Evolutionary conservation across 2,888 invertebrate species (phyloP).

Genomic region (Sinentomon sp.): DNA sequence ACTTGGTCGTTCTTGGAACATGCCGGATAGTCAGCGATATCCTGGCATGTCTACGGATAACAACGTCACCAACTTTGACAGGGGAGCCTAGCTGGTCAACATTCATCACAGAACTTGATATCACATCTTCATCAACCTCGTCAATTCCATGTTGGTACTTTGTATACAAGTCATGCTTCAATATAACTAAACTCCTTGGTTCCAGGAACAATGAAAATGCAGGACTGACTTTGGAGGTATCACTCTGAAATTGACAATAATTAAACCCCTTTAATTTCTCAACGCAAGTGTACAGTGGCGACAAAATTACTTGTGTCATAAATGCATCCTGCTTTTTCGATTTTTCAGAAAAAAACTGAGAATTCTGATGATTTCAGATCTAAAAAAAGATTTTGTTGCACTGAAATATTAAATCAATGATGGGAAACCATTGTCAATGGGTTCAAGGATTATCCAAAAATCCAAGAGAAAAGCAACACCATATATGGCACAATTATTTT

Average conservation of each 20-base stretch:
- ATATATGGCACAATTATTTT: too few relatives aligned
- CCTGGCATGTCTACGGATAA: constrained; percentile 35
- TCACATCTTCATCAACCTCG: constrained; percentile 33
- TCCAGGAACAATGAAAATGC: constrained; percentile 54
- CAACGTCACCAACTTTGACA: constrained; percentile 27
- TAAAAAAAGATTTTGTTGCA: too few relatives aligned
- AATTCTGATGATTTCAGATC: too few relatives aligned
- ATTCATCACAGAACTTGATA: constrained; percentile 28
- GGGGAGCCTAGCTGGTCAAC: constrained; percentile 30
- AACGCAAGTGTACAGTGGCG: too few relatives aligned
- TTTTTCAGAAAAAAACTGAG: too few relatives aligned
- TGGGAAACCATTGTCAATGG: too few relatives aligned
- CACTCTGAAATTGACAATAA: constrained; percentile 1
- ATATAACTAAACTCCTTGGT: constrained; percentile 57
- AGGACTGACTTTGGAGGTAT: constrained; percentile 4
- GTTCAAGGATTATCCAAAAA: too few relatives aligned
- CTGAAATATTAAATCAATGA: too few relatives aligned
- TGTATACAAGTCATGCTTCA: constrained; percentile 54
- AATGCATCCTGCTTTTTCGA: too few relatives aligned
- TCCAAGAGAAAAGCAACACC: too few relatives aligned
- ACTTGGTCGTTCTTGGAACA: constrained; percentile 64
- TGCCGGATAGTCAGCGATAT: constrained; percentile 74
- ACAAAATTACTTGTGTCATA: too few relatives aligned
- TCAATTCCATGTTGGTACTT: constrained; percentile 63
- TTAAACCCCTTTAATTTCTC: too few relatives aligned